Evolutionary conservation across 2,888 invertebrate genomes (phyloP).

Genomic region (Rotaria socialis): DNA sequence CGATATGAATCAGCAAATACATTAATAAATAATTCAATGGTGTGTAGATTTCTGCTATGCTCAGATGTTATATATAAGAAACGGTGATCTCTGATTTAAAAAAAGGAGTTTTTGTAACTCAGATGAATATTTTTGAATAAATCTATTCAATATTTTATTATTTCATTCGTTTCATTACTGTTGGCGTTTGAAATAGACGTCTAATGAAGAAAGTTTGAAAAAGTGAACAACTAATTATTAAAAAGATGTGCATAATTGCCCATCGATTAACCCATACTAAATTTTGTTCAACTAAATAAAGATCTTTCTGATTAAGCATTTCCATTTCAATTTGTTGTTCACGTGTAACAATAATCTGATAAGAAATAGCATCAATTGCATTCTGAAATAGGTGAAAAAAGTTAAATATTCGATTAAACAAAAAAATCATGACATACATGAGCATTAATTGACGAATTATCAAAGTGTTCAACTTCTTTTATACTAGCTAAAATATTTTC

Average conservation of each 20-base stretch:
- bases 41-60: no score
- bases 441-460: conserved; percentile 21
- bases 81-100: no score
- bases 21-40: no score
- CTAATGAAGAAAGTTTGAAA: conserved; percentile 29
- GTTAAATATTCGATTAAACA: no score
- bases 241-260: background rate
- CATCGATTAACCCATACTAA: background rate
- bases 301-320: conserved; percentile 23
- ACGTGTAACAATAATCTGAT: conserved; percentile 23
- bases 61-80: no score
- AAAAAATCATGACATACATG: background rate
- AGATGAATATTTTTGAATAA: no score
- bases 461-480: conserved; percentile 17
- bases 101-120: no score
- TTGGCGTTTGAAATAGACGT: conserved; percentile 6
- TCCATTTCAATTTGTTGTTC: conserved; percentile 28
- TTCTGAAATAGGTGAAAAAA: background rate
- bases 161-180: background rate
- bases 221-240: background rate
- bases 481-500: background rate
- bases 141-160: no score
- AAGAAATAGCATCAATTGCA: background rate
- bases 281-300: conserved; percentile 9
- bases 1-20: no score